These are phyloP conservation scores for Amitus sp. DNA, from an alignment of 2,888 invertebrate genomes.

Conservation along the genomic window DNA sequence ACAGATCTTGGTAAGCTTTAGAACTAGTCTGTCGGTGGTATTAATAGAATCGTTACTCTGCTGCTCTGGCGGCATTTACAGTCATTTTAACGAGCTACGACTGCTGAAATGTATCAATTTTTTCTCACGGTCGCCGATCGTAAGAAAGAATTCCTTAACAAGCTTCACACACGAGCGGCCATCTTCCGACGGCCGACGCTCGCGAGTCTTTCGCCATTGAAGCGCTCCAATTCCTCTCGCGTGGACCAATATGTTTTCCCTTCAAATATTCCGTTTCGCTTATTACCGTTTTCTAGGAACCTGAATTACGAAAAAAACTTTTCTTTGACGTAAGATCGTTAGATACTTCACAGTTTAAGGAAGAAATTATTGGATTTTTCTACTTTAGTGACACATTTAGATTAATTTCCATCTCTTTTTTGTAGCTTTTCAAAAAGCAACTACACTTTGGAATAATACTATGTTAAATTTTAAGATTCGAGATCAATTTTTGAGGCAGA, in stretches of 20 bases:
- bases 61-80: constrained; percentile 49
- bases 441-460: too few species aligned
- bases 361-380: too few species aligned
- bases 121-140: constrained; percentile 50
- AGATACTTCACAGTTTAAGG: too few species aligned
- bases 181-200: constrained; percentile 63
- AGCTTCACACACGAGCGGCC: constrained; percentile 44
- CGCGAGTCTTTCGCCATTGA: constrained; percentile 41
- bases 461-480: too few species aligned
- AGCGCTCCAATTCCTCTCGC: constrained; percentile 21
- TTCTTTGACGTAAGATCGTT: too few species aligned
- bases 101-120: constrained; percentile 59
- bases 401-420: too few species aligned
- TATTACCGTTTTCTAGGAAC: too few species aligned
- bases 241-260: background rate
- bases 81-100: constrained; percentile 60
- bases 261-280: background rate
- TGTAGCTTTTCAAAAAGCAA: too few species aligned
- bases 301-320: too few species aligned
- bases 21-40: constrained; percentile 49
- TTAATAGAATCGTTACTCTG: constrained; percentile 53
- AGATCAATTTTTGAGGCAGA: too few species aligned
- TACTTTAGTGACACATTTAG: too few species aligned
- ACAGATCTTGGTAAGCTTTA: constrained; percentile 42
- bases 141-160: constrained; percentile 46